These are phyloP conservation scores for Himalopsyche japonica DNA, from an alignment of 2,888 invertebrate species.

Conservation along the genomic window DNA sequence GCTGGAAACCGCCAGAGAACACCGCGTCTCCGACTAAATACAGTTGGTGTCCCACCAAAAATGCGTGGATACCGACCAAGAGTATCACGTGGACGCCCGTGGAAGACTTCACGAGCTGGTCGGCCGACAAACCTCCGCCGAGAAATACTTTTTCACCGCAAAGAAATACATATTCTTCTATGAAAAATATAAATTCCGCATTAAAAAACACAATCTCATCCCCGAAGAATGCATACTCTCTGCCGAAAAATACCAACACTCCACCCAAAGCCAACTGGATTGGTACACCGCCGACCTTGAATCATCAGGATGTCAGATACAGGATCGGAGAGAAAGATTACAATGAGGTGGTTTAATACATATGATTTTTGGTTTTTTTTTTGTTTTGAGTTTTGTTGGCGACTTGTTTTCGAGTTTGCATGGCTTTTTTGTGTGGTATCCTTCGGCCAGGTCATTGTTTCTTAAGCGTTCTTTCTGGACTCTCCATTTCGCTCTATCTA, in stretches of 20 bases:
- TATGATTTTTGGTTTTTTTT: slow-evolving; percentile 20
- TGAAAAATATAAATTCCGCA: neutral
- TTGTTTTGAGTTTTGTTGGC: neutral
- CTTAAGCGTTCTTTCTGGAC: neutral
- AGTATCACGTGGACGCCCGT: neutral
- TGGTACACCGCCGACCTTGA: neutral
- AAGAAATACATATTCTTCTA: neutral
- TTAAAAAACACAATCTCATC: neutral
- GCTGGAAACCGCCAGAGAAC: neutral
- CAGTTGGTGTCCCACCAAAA: neutral
- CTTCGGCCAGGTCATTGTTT: neutral
- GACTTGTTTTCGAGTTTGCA: neutral
- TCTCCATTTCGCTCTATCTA: neutral
- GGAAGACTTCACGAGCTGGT: neutral
- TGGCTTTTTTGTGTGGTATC: neutral
- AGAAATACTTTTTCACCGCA: neutral
- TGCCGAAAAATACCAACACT: slow-evolving; percentile 26
- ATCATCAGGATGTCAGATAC: neutral
- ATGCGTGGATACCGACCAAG: neutral
- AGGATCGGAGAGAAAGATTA: slow-evolving; percentile 46
- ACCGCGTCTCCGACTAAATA: neutral
- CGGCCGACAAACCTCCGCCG: neutral
- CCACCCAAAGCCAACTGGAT: neutral
- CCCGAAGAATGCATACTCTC: neutral
- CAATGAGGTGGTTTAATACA: slow-evolving; percentile 45